These are phyloP conservation scores for Xestia rhomboidea DNA, from an alignment of 2,888 invertebrate species.

Conservation along the genomic window DNA sequence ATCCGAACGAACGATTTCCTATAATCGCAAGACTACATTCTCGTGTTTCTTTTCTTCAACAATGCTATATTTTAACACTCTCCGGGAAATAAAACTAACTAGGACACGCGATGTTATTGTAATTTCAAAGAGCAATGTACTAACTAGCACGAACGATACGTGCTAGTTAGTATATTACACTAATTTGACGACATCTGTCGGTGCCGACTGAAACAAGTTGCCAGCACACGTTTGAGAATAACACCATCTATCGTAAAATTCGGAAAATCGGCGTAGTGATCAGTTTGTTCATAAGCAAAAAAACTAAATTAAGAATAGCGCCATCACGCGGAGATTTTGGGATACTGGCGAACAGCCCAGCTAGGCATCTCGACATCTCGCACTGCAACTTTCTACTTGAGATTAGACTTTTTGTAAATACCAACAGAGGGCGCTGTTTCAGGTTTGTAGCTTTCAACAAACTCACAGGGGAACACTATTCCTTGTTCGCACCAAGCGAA, in stretches of 20 bases:
- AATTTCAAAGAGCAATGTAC: neutral
- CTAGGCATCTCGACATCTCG: neutral
- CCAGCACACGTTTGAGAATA: neutral
- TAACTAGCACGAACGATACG: too few relatives aligned
- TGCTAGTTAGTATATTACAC: too few relatives aligned
- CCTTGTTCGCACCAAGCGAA: neutral
- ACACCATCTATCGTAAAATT: constrained; percentile 20
- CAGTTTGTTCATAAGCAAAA: neutral
- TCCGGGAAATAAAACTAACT: constrained; percentile 12
- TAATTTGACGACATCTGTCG: neutral
- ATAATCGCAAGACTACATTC: neutral
- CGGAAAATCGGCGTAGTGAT: fast-evolving
- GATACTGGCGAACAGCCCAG: too few relatives aligned
- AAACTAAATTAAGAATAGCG: neutral
- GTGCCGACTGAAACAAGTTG: neutral
- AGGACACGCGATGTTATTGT: constrained; percentile 13
- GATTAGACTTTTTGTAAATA: neutral
- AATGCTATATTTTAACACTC: constrained; percentile 2
- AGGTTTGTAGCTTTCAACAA: neutral
- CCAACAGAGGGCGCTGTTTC: neutral
- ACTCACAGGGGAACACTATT: neutral
- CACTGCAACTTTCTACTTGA: neutral
- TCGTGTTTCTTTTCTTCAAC: constrained; percentile 1
- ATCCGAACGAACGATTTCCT: neutral
- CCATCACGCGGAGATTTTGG: neutral